Evolutionary conservation across 2,797 vertebrate species (phyloP).

Genomic region (Clarias platycephalus): DNA sequence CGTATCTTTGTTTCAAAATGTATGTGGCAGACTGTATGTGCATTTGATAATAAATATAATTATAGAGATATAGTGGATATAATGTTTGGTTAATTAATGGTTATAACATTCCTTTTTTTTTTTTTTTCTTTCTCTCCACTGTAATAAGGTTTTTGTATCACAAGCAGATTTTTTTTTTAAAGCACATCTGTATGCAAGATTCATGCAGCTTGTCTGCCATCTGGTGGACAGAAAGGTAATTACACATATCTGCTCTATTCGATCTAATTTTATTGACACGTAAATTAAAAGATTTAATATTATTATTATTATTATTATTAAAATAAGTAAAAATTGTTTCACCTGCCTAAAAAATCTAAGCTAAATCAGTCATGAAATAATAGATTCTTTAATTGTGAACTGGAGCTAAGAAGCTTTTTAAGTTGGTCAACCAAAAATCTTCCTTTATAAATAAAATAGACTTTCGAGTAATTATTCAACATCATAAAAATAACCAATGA

Average conservation of each 20-base stretch:
- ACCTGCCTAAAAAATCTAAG: not conserved
- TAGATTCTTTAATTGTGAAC: not conserved
- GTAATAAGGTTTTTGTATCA: no score
- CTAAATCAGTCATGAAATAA: not conserved
- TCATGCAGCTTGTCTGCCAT: slow-evolving; percentile 6
- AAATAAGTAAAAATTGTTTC: not conserved
- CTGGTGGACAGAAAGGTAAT: not conserved
- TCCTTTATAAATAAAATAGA: not conserved
- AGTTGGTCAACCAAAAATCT: not conserved
- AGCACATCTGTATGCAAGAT: not conserved
- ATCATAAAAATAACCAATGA: not conserved
- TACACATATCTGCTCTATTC: not conserved
- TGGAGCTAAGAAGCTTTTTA: not conserved
- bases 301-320: no score
- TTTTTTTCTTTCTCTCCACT: no score
- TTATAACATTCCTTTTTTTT: no score
- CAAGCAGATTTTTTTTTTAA: no score
- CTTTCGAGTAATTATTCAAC: not conserved
- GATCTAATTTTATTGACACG: not conserved
- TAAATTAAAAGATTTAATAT: not conserved
- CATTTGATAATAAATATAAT: no score
- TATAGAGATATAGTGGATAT: no score
- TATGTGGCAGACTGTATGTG: not conserved
- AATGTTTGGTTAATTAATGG: not conserved
- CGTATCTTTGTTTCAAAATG: no score